These are phyloP conservation scores for Sturnus vulgaris DNA, from an alignment of 2,113 vertebrate species.

Conservation along the genomic window DNA sequence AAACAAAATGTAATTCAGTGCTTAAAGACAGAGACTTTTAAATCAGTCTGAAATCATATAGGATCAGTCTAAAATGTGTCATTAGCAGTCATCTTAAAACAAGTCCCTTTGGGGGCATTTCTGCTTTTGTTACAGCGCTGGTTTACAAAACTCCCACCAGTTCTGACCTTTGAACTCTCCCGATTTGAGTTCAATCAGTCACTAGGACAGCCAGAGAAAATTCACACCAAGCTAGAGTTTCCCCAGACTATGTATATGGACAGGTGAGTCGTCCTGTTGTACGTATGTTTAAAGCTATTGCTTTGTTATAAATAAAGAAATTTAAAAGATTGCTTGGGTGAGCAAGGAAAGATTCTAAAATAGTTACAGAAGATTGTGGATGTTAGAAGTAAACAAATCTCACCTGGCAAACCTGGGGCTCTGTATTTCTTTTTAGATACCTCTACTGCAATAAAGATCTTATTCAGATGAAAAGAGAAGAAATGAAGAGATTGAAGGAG, in stretches of 20 bases:
- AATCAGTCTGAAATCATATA: not conserved
- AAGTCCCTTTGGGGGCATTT: conserved; percentile 24
- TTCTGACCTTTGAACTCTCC: conserved; percentile 96
- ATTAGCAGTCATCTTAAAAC: not conserved
- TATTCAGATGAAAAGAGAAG: conserved; percentile 83
- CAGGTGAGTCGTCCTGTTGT: conserved; percentile 76
- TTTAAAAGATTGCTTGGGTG: not conserved
- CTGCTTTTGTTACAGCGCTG: conserved; percentile 80
- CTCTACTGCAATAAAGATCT: conserved; percentile 87
- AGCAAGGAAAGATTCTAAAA: not conserved
- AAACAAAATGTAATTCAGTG: not conserved
- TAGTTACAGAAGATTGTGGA: not conserved
- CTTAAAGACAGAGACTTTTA: not conserved
- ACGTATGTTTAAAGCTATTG: not conserved
- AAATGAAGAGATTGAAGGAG: conserved; percentile 83
- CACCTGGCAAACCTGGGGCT: not conserved
- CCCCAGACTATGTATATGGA: conserved; percentile 94
- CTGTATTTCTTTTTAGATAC: conserved; percentile 74
- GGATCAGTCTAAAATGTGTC: not conserved
- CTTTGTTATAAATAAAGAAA: not conserved
- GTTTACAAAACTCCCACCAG: conserved; percentile 94
- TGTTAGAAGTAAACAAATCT: not conserved
- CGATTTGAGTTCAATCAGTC: conserved; percentile 97
- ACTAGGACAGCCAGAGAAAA: conserved; percentile 96
- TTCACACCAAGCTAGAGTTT: conserved; percentile 96